Evolutionary conservation across 2,888 invertebrate genomes (phyloP).

Genomic region (Drosophila vallismaia): DNA sequence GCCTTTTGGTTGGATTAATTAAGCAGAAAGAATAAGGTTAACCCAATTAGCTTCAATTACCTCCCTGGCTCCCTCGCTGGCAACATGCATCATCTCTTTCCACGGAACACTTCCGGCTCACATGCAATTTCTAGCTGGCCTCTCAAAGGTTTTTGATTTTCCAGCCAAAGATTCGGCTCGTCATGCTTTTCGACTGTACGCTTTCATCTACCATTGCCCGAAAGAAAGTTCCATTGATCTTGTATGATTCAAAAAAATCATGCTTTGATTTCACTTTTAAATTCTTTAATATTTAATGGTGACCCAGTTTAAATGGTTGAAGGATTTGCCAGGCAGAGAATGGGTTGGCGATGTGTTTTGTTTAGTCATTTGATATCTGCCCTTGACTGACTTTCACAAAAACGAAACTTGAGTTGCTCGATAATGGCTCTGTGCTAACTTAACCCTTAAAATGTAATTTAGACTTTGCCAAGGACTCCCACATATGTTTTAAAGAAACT

Average conservation of each 20-base stretch:
- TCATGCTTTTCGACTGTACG: slow-evolving; percentile 54
- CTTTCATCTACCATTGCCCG: slow-evolving; percentile 48
- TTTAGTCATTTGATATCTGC: neutral
- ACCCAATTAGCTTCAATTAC: slow-evolving; percentile 75
- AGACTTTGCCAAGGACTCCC: too few relatives aligned
- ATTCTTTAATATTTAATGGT: slow-evolving; percentile 10
- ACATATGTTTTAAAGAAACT: neutral
- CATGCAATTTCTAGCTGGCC: slow-evolving; percentile 45
- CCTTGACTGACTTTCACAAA: slow-evolving; percentile 10
- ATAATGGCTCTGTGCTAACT: neutral
- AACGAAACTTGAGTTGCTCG: neutral
- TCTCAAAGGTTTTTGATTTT: slow-evolving; percentile 38
- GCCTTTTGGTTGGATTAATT: slow-evolving; percentile 52
- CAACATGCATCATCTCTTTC: slow-evolving; percentile 18
- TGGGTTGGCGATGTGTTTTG: neutral
- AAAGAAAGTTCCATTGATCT: slow-evolving; percentile 68
- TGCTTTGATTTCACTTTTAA: slow-evolving; percentile 32
- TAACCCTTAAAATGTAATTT: neutral
- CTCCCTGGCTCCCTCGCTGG: slow-evolving; percentile 8
- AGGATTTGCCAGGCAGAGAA: neutral
- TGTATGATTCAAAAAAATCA: neutral
- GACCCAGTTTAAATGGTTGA: neutral
- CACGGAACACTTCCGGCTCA: slow-evolving; percentile 47
- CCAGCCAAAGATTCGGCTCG: slow-evolving; percentile 34
- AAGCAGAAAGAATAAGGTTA: slow-evolving; percentile 55